Base-by-base conservation (phyloP, 1,140 invertebrate genomes). In the Rhyzopertha dominica region DNA sequence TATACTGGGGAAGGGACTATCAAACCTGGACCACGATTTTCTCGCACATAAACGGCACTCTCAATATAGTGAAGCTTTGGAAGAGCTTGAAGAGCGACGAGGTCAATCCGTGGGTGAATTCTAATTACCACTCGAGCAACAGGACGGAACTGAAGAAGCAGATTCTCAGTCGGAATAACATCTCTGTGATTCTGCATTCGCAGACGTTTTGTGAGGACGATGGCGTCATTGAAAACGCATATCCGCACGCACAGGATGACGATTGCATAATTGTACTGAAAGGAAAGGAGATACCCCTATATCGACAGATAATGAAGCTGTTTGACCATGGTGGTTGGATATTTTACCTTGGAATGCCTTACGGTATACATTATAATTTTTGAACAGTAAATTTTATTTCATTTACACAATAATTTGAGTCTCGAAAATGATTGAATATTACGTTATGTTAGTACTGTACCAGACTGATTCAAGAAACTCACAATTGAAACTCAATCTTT, bases 171-270 rank as follows among this genome's bases (percentile, higher is more conserved):
- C 8, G 28, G 9, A 9, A 12, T n/a, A 24, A 43, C 12, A 43
- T 43, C 28, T 43, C 41, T 9, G 35, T 43, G 28, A 25, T 43
- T n/a, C 25, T 43, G n/a, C 34, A 43, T 18, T 34, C 41, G 22
- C 30, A 43, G 23, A 19, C 16, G 13, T 43, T 43, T 35, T 34
- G 13, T 23, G 17, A 25, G 2, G 30, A 43, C 12, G 31, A 43
- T 16, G 26, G 34, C 12, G 20, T 43, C 35, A 16, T 43, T 12
- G 41, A 43, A 8, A 43, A 43, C 35, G 9, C 35, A 24, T 32
- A 43, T 24, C 41, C 41, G 2, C 41, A 43, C 7, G 18, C 28
- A n/a, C 41, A 43, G 17, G 35, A 43, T 17, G 41, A 43, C 18
- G 34, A 34, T n/a, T 12, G 2, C 19, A 23, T 32, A 34, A 34